A percentile compares a stretch with the other conserved stretches of the same genome.
These are phyloP conservation scores for Sinocyclocheilus rhinocerous DNA, from an alignment of 2,113 vertebrate species.

Conservation along the genomic window DNA sequence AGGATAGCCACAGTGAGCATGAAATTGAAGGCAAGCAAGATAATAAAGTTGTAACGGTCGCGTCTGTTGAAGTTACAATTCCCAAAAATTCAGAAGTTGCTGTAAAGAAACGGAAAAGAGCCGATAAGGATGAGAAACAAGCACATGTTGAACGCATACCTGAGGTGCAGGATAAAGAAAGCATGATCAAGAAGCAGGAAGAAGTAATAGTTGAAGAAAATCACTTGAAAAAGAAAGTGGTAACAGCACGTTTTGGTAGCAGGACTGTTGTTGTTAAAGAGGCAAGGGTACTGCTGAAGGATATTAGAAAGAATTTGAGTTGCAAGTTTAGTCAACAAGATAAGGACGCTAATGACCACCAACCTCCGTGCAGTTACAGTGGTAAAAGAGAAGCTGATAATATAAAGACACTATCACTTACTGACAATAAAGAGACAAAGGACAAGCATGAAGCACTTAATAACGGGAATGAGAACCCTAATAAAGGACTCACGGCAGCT, in stretches of 20 bases:
- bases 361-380: neutral
- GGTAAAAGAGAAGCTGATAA: neutral
- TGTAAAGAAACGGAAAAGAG: conserved; percentile 19
- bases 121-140: neutral
- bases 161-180: conserved; percentile 15
- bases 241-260: conserved; percentile 28
- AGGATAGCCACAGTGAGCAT: neutral
- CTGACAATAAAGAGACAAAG: conserved; percentile 33
- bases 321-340: conserved; percentile 45
- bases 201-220: neutral
- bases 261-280: conserved; percentile 70
- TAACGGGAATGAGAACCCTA: neutral
- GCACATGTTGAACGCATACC: conserved; percentile 12
- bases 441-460: conserved; percentile 25
- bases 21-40: conserved; percentile 20
- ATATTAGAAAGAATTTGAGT: conserved; percentile 70
- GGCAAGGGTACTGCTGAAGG: conserved; percentile 70
- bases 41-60: neutral
- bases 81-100: neutral
- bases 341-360: conserved; percentile 8
- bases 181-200: neutral
- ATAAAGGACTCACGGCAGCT: conserved; percentile 1
- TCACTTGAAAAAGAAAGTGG: conserved; percentile 9
- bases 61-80: conserved; percentile 1
- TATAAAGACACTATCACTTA: conserved; percentile 14